Conservation (phyloP, 2,888 invertebrate species). For the Sinodicranocentrus sp. region DNA sequence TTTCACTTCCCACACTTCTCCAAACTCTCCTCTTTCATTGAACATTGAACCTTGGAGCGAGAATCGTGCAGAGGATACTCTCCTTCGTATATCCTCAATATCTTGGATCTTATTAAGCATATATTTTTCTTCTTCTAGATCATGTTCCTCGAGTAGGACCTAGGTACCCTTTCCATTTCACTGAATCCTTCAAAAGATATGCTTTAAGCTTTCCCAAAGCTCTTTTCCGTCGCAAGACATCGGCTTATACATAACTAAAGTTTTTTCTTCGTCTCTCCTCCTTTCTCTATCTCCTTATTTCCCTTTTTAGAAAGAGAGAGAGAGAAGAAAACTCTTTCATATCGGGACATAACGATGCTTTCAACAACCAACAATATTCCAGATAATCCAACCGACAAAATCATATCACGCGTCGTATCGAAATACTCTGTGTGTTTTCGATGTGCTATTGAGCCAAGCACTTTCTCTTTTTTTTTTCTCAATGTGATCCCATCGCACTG, state of each 20-base stretch:
- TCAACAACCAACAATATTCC: slow-evolving; percentile 52
- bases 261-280: slow-evolving; percentile 16
- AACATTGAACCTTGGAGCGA: background rate
- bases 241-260: slow-evolving; percentile 33
- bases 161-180: slow-evolving; percentile 37
- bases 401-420: slow-evolving; percentile 43
- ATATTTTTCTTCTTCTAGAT: too few species aligned
- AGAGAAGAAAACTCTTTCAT: too few species aligned
- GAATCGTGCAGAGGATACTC: background rate
- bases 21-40: slow-evolving; percentile 11
- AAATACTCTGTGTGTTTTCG: background rate
- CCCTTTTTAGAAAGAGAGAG: slow-evolving; percentile 19
- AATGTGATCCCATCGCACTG: slow-evolving; percentile 21
- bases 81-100: too few species aligned
- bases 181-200: slow-evolving; percentile 24
- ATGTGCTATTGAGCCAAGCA: background rate
- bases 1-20: slow-evolving; percentile 40
- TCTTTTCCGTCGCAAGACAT: slow-evolving; percentile 35
- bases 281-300: background rate
- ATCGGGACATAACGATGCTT: slow-evolving; percentile 51
- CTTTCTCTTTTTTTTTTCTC: slow-evolving; percentile 9
- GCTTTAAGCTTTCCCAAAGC: slow-evolving; percentile 24
- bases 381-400: slow-evolving; percentile 63
- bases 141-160: too few species aligned
- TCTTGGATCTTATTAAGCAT: too few species aligned